phyloP scores from a whole-genome alignment of 2,113 vertebrate species.

The Tricholaema leucomelas region DNA sequence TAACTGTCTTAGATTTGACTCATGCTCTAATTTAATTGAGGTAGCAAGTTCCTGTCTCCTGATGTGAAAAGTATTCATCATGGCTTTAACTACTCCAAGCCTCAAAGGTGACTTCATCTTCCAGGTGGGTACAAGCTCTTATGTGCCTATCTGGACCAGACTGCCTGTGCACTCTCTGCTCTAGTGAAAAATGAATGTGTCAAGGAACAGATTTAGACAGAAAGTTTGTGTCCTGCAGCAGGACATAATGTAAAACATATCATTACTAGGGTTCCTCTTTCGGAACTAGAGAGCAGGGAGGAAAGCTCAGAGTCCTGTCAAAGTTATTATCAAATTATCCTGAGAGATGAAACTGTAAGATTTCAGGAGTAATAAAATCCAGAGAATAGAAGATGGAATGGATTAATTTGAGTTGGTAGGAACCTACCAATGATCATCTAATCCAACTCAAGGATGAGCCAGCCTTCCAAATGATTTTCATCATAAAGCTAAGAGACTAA shows the following conservation, averaged over 20 bases:
- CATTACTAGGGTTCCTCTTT: background rate
- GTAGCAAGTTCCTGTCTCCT: background rate
- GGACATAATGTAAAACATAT: background rate
- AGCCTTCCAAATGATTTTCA: background rate
- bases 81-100: background rate
- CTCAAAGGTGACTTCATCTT: background rate
- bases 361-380: background rate
- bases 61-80: background rate
- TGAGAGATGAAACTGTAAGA: background rate
- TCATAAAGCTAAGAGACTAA: background rate
- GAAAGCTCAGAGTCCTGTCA: background rate
- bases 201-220: background rate
- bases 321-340: background rate
- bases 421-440: background rate
- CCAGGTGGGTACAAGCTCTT: background rate
- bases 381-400: background rate
- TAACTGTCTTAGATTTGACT: background rate
- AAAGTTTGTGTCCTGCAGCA: background rate
- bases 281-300: background rate
- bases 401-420: background rate
- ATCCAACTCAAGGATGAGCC: background rate
- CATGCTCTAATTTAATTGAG: conserved; percentile 1
- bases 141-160: background rate
- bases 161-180: background rate
- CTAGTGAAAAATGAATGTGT: background rate